These are phyloP conservation scores for Nettapus auritus DNA, from an alignment of 2,113 vertebrate genomes.

Conservation along the genomic window DNA sequence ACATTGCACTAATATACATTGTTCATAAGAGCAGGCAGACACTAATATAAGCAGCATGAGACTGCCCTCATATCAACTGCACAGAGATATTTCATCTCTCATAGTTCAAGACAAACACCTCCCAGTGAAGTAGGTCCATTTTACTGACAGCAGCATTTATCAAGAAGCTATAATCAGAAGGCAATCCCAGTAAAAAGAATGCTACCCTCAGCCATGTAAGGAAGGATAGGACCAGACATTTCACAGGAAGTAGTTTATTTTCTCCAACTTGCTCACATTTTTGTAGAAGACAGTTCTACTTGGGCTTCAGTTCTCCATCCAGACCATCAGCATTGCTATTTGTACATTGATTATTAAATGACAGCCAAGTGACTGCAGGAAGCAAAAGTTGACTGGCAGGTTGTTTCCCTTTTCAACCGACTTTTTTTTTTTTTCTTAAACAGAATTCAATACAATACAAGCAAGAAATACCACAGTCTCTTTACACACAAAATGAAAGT, in stretches of 20 bases:
- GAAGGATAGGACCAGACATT: neutral
- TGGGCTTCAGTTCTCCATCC: neutral
- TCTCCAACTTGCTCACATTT: neutral
- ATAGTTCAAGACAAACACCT: neutral
- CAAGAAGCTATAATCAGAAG: neutral
- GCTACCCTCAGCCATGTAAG: neutral
- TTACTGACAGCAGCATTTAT: neutral
- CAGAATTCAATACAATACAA: neutral
- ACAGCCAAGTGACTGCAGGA: neutral
- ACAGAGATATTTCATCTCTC: neutral
- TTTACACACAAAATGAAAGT: neutral
- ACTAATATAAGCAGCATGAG: neutral
- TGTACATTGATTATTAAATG: neutral
- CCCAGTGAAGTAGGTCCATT: neutral
- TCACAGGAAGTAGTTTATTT: neutral
- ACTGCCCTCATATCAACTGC: neutral
- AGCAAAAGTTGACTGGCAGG: neutral
- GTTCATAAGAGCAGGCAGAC: neutral
- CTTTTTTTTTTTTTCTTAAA: neutral
- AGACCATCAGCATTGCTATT: neutral
- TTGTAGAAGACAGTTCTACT: neutral
- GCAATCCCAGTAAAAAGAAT: neutral
- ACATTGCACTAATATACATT: neutral
- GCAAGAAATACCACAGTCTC: neutral
- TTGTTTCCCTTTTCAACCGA: neutral